Evolutionary conservation across 2,888 invertebrate species (phyloP).

Genomic region (Polia nebulosa): DNA sequence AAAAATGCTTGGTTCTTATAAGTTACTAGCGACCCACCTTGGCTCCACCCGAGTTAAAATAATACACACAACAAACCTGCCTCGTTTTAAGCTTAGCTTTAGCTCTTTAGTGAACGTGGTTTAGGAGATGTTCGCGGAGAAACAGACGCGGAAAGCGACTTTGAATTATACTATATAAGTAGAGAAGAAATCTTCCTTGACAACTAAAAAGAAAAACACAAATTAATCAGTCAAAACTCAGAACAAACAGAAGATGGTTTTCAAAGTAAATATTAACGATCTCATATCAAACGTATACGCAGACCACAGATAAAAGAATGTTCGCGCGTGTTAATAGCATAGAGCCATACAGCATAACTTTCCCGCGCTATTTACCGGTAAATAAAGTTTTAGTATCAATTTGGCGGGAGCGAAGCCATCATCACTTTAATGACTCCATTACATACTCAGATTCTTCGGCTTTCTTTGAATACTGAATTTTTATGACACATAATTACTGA

Average conservation of each 20-base stretch:
- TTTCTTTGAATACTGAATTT: conserved; percentile 29
- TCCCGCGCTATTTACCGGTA: conserved; percentile 35
- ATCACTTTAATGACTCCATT: conserved; percentile 37
- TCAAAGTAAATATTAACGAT: conserved; percentile 19
- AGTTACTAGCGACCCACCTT: no score
- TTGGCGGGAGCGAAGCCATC: conserved; percentile 24
- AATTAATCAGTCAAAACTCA: not conserved
- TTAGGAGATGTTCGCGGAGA: no score
- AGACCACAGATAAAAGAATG: conserved; percentile 32
- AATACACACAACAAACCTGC: no score
- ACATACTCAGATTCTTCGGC: conserved; percentile 11
- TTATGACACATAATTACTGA: conserved; percentile 4
- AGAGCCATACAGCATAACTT: conserved; percentile 27
- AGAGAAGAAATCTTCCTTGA: not conserved
- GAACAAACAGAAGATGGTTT: conserved; percentile 1
- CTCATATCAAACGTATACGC: not conserved
- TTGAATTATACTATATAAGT: not conserved
- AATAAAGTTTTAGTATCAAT: conserved; percentile 56
- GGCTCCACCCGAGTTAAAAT: no score
- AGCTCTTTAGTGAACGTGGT: no score
- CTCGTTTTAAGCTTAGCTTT: no score
- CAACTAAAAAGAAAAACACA: not conserved
- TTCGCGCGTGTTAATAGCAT: conserved; percentile 25
- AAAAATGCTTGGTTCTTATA: not conserved
- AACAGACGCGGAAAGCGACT: no score